Base-by-base conservation (phyloP, 2,797 vertebrate genomes). In the Takifugu ocellatus region DNA sequence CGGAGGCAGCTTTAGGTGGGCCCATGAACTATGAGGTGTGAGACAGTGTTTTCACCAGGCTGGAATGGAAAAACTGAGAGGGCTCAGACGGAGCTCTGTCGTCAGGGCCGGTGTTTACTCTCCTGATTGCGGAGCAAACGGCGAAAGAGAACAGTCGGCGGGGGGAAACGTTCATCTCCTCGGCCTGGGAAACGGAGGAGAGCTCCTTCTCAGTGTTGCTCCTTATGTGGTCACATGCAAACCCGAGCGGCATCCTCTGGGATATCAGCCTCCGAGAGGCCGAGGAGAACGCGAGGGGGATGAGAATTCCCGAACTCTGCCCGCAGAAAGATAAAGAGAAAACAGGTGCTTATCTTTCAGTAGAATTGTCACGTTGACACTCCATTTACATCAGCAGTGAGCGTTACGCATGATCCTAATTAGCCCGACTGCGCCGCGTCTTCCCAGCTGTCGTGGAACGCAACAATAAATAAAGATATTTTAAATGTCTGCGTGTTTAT, bases 211-310 rank as follows among this genome's bases (percentile, higher is more conserved):
- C 59, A 77, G 63, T 87, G 83, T 87, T 84, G 86, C 84, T 84
- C 59, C 75, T 77, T 60, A 60, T 81, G 84, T 81, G 86, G 85
- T 87, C 76, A 77, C 68, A 84, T 52, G 3, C 70, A 78, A 77
- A 77, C 74, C 72, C 60, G 72, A 86, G 72, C 78, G 75, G 79
- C 78, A 69, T 70, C 73, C 68, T 68, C 45, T 67, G 78, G 81
- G 82, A 84, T 76, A 79, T 79, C 36, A 12, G 12, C 68, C 66
- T 76, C 68, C 60, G 63, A 45, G 36, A 61, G 74, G 75, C 68
- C 69, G 58, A 72, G 59, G 58, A 72, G 59, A 77, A 12, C 17
- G 57, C 63, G 67, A 79, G 70, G 44, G 53, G 53, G 46, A 70
- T 25, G 56, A 69, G 60, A 88, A 87, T 70, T 82, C 48, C 68